These are phyloP conservation scores for Odontamblyopus rebecca DNA, from an alignment of 2,797 vertebrate species.

Conservation along the genomic window DNA sequence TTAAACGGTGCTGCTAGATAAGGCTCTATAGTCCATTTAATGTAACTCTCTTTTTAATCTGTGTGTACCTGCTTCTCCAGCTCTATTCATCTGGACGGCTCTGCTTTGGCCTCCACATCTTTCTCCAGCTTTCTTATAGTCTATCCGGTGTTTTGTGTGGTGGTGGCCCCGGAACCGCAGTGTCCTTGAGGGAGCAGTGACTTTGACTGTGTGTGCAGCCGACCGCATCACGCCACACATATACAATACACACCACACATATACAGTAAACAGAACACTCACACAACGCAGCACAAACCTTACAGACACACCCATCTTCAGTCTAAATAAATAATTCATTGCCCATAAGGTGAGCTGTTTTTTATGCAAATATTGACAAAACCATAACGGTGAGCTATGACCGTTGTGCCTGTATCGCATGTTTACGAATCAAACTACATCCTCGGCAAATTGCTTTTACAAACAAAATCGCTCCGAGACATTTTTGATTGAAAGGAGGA, in stretches of 20 bases:
- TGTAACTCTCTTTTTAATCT: not conserved
- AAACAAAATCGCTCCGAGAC: constrained; percentile 7
- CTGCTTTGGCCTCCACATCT: not conserved
- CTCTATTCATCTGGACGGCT: constrained; percentile 4
- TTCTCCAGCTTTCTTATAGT: constrained; percentile 13
- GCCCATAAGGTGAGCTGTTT: constrained; percentile 35
- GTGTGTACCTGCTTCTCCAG: constrained; percentile 6
- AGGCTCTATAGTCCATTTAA: not conserved
- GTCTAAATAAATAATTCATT: constrained; percentile 67
- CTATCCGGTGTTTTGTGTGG: constrained; percentile 44
- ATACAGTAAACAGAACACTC: constrained; percentile 29
- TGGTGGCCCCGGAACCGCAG: constrained; percentile 73
- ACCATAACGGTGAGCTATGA: not conserved
- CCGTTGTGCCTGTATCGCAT: too few relatives aligned
- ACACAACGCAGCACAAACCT: constrained; percentile 35
- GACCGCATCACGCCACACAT: constrained; percentile 49
- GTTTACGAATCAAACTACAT: not conserved
- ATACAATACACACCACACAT: constrained; percentile 13
- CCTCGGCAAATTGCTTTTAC: constrained; percentile 18
- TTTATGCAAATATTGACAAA: constrained; percentile 66
- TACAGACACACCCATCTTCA: constrained; percentile 46
- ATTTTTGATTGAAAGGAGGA: not conserved
- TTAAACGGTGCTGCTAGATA: not conserved
- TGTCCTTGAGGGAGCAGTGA: constrained; percentile 82
- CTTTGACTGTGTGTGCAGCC: constrained; percentile 68